Percentiles rank a stretch among this genome's conserved stretches.
These are phyloP conservation scores for Drosophila kokeensis DNA, from an alignment of 2,888 invertebrate genomes.

Conservation along the genomic window DNA sequence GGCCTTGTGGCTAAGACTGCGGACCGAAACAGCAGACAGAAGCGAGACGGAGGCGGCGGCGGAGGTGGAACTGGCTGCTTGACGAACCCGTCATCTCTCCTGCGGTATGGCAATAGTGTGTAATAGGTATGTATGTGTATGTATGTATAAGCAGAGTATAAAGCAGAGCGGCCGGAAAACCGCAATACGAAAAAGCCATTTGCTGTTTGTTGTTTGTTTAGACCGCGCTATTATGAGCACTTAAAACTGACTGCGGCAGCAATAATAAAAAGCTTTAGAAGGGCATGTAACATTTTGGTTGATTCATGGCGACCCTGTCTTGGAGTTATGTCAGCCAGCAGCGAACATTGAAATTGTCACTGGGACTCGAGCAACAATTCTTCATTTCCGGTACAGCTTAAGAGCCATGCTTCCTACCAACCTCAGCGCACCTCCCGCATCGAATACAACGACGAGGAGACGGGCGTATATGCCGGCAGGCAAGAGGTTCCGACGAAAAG, in stretches of 20 bases:
- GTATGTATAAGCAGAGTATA: constrained; percentile 4
- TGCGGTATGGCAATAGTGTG: background rate
- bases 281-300: constrained; percentile 45
- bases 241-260: constrained; percentile 60
- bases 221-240: constrained; percentile 65
- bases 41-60: background rate
- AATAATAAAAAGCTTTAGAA: constrained; percentile 26
- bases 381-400: constrained; percentile 82
- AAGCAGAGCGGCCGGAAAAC: constrained; percentile 61
- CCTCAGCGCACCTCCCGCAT: background rate
- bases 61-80: constrained; percentile 32
- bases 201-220: constrained; percentile 52
- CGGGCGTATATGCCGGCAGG: constrained; percentile 24
- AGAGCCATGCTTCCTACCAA: constrained; percentile 74
- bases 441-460: constrained; percentile 1
- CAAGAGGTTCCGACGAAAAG: constrained; percentile 26
- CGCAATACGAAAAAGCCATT: constrained; percentile 73
- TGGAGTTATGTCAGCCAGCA: constrained; percentile 41
- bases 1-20: constrained; percentile 57
- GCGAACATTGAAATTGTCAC: constrained; percentile 65
- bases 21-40: constrained; percentile 56
- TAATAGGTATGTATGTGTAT: constrained; percentile 1
- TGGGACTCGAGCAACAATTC: constrained; percentile 70
- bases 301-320: constrained; percentile 56
- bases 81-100: constrained; percentile 49